phyloP scores from a whole-genome alignment of 2,888 invertebrate genomes.

The Dendrolimus houi region DNA sequence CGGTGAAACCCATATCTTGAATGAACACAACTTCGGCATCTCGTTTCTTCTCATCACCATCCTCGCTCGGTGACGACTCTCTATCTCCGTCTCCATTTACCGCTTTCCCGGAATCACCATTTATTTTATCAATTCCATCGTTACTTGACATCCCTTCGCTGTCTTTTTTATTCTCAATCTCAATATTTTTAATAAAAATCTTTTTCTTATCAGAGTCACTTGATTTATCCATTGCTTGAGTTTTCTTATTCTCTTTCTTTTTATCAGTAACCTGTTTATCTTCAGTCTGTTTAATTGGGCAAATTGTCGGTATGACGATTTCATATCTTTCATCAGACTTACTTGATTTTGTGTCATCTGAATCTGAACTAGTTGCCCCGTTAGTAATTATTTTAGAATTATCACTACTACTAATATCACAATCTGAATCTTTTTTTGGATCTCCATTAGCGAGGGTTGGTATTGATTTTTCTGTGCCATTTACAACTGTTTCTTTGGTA shows the following conservation, averaged over 20 bases:
- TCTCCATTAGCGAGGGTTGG: slow-evolving; percentile 57
- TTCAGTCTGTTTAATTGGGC: slow-evolving; percentile 35
- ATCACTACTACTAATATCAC: slow-evolving; percentile 74
- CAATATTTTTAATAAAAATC: slow-evolving; percentile 28
- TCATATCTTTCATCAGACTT: slow-evolving; percentile 52
- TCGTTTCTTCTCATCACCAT: slow-evolving; percentile 76
- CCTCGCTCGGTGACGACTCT: slow-evolving; percentile 65
- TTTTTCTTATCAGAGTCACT: slow-evolving; percentile 47
- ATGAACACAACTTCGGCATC: slow-evolving; percentile 91
- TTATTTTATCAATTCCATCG: slow-evolving; percentile 36
- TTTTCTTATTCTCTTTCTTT: slow-evolving; percentile 55
- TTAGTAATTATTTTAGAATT: slow-evolving; percentile 69
- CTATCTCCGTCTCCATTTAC: slow-evolving; percentile 62
- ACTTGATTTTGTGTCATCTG: slow-evolving; percentile 54
- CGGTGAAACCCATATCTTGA: slow-evolving; percentile 93
- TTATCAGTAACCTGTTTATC: slow-evolving; percentile 42
- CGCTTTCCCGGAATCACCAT: slow-evolving; percentile 41
- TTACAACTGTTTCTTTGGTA: slow-evolving; percentile 68
- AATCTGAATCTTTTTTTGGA: slow-evolving; percentile 61
- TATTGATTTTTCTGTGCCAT: slow-evolving; percentile 49
- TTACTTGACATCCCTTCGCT: slow-evolving; percentile 28
- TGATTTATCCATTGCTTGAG: slow-evolving; percentile 37
- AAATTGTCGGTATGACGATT: slow-evolving; percentile 23
- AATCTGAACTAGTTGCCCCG: slow-evolving; percentile 55
- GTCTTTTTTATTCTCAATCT: slow-evolving; percentile 34